A percentile compares a stretch with the other conserved stretches of the same genome.
Conservation (phyloP, 2,113 vertebrate species). For the Platysteira castanea region DNA sequence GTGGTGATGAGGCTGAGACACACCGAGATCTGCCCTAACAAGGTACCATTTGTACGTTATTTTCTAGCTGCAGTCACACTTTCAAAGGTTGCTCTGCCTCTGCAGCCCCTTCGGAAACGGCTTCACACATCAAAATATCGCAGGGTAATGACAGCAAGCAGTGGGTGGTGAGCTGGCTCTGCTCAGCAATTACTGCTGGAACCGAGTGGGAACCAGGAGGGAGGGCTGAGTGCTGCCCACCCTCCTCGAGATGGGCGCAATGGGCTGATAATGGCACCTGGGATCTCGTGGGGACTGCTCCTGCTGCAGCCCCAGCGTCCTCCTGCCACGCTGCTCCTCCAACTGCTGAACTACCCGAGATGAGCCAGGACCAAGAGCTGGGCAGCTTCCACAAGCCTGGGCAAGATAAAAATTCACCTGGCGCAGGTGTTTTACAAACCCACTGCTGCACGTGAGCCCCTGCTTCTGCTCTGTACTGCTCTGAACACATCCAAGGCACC, state of each 20-base stretch:
- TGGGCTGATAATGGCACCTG: not conserved
- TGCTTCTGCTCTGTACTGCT: not conserved
- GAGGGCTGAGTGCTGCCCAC: not conserved
- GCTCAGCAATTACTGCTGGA: not conserved
- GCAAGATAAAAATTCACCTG: not conserved
- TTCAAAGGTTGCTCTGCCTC: conserved; percentile 38
- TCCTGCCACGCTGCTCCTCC: not conserved
- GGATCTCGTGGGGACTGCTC: not conserved
- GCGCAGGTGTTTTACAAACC: not conserved
- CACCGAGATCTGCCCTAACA: not conserved
- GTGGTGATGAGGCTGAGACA: conserved; percentile 5
- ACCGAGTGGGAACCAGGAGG: not conserved
- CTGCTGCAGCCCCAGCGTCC: fast-evolving
- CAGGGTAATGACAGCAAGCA: conserved; percentile 22
- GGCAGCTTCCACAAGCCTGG: not conserved
- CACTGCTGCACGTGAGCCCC: fast-evolving
- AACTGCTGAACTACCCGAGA: not conserved
- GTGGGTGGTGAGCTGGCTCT: not conserved
- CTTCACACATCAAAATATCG: conserved; percentile 12
- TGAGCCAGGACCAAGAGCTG: not conserved
- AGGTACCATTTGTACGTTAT: not conserved
- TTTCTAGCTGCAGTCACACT: conserved; percentile 43
- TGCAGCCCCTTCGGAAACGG: conserved; percentile 10
- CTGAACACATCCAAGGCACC: not conserved
- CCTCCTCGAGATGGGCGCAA: not conserved